phyloP scores from a whole-genome alignment of 2,797 vertebrate species.

The Clamator glandarius region DNA sequence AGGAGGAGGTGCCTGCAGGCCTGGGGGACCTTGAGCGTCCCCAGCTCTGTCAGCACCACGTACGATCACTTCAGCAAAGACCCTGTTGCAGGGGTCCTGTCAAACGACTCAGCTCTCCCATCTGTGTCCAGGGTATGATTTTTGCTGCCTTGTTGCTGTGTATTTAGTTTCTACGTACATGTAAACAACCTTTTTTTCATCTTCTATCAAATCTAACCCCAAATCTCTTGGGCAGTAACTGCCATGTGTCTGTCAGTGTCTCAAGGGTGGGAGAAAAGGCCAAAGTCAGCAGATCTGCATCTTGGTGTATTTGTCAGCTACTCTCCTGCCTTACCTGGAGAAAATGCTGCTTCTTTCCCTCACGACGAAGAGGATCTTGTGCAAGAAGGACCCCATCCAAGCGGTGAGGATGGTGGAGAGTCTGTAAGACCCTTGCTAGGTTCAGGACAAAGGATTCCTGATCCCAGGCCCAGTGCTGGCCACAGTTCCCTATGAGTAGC shows the following conservation, averaged over 20 bases:
- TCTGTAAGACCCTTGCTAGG: neutral
- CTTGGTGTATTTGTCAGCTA: neutral
- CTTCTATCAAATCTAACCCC: neutral
- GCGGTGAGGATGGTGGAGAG: neutral
- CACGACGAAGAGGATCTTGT: neutral
- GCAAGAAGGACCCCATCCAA: neutral
- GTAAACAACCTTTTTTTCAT: neutral
- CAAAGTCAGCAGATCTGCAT: neutral
- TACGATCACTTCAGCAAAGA: neutral
- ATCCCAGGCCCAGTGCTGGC: neutral
- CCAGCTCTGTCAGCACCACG: neutral
- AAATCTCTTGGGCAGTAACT: neutral
- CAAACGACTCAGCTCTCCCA: neutral
- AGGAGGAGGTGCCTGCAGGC: neutral
- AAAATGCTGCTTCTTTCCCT: neutral
- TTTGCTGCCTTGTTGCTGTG: neutral
- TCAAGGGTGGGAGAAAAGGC: neutral
- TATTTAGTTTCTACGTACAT: neutral
- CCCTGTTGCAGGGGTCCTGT: neutral
- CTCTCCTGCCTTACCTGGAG: neutral
- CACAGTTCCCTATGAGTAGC: neutral
- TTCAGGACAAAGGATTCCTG: neutral
- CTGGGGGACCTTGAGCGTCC: neutral
- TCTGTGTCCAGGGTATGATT: neutral
- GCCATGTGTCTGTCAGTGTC: rapidly evolving